Evolutionary conservation across 2,113 vertebrate genomes (phyloP).

Genomic region (Empidonax traillii): DNA sequence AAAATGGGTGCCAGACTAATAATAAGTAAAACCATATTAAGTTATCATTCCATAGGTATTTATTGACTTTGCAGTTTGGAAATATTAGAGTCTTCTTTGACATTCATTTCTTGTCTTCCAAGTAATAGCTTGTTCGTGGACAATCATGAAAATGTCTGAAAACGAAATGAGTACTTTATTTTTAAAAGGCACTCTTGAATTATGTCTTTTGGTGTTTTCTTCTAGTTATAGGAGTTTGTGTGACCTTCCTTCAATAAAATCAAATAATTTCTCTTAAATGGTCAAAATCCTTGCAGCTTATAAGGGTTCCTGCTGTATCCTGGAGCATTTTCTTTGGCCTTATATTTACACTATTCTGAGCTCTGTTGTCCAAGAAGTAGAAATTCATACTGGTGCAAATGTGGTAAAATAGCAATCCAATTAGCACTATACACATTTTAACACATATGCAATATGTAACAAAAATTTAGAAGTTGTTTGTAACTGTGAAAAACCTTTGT

Average conservation of each 20-base stretch:
- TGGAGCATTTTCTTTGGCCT: conserved; percentile 9
- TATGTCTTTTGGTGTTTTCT: neutral
- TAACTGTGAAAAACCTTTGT: conserved; percentile 70
- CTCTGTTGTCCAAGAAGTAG: conserved; percentile 65
- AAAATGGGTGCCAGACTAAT: conserved; percentile 66
- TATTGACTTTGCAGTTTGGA: conserved; percentile 60
- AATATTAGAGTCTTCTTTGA: conserved; percentile 51
- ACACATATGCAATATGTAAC: conserved; percentile 70
- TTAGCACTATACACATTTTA: conserved; percentile 63
- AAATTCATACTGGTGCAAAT: conserved; percentile 65
- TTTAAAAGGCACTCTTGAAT: neutral
- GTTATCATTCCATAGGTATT: conserved; percentile 67
- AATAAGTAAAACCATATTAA: conserved; percentile 63
- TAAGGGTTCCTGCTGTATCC: neutral
- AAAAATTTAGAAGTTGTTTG: conserved; percentile 70
- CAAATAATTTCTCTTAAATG: neutral
- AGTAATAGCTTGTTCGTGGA: conserved; percentile 54
- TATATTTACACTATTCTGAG: conserved; percentile 47
- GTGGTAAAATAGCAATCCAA: conserved; percentile 55
- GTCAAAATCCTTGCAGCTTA: neutral
- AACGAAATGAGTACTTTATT: neutral
- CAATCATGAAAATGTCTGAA: conserved; percentile 52
- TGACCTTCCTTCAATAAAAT: neutral
- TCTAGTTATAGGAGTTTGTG: neutral
- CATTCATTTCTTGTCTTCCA: conserved; percentile 50